Evolutionary conservation across 2,113 vertebrate genomes (phyloP), one percentile per base, ranked within the genome.

Genomic region (Tympanuchus pallidicinctus): DNA sequence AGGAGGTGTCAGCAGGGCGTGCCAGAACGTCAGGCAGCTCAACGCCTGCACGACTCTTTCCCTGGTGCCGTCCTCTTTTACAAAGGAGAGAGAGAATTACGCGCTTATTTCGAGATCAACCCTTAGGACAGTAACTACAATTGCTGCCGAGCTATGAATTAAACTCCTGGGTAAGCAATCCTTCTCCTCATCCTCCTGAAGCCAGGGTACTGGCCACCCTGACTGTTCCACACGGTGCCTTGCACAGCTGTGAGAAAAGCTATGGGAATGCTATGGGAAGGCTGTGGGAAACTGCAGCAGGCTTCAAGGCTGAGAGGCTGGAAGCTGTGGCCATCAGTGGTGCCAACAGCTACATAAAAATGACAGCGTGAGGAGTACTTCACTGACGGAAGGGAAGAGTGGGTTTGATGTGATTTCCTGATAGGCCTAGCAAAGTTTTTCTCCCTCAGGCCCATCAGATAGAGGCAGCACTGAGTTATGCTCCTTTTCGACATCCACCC

Each of bases 1-100:
- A 95, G 66, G 59, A 89, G 86, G 65, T 82, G 94, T 97, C 88
- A 96, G 81, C 50, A 25, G 15, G 66, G 38, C 6, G 47, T 57
- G 57, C 69, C 72, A 3, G 76, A 2, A 67, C 83, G 28, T 15
- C 77, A 40, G 13, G 32, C 27, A 61, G 30, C 0, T 2, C 48
- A 18, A 21, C 0, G 30, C 67, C 19, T 25, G 28, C 63, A 45
- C 19, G 8, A n/a, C 21, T 14, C 19, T 93, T 65, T 40, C 67
- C 73, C 67, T 79, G 61, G n/a, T 59, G 71, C 77, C 57, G 7
- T 59, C 22, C 47, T 84, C 56, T 22, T 70, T 47, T 71, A 67
- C 61, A 36, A 60, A 86, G 54, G 43, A 52, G 54, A 63, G 79
- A 90, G 75, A 50, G 81, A 74, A 90, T 84, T 74, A 89, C 57